A percentile compares a stretch with the other conserved stretches of the same genome.
phyloP scores from a whole-genome alignment of 2,113 vertebrate genomes.

The Lynx canadensis region DNA sequence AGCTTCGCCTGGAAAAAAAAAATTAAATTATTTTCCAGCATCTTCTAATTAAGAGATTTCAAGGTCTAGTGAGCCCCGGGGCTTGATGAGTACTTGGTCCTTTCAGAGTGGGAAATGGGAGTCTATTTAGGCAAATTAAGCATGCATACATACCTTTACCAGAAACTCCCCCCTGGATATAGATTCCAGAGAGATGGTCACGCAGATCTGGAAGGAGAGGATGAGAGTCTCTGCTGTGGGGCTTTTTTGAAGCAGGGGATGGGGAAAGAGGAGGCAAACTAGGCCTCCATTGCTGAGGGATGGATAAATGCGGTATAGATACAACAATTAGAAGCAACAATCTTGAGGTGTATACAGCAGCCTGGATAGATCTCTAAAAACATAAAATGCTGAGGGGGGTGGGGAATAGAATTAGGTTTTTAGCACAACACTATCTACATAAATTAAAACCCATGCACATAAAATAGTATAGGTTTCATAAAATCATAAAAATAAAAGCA shows the following conservation, averaged over 20 bases:
- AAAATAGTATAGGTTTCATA: not conserved
- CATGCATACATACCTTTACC: not conserved
- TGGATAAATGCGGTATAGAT: not conserved
- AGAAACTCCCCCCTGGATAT: not conserved
- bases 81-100: not conserved
- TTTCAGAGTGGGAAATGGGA: not conserved
- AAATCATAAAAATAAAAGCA: conserved; percentile 33
- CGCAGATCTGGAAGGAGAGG: not conserved
- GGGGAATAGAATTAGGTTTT: not conserved
- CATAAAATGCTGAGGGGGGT: not conserved
- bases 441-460: not conserved
- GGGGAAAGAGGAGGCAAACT: not conserved
- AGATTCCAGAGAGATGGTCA: not conserved
- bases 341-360: not conserved
- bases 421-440: not conserved
- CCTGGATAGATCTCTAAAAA: not conserved
- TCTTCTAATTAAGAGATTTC: not conserved
- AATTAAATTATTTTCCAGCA: not conserved
- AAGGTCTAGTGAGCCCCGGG: not conserved
- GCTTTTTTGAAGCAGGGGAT: not conserved
- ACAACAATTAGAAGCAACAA: not conserved
- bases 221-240: not conserved
- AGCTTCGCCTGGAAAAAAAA: not conserved
- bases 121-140: not conserved
- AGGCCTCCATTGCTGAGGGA: not conserved